A percentile compares a stretch with the other conserved stretches of the same genome.
Evolutionary conservation across 2,797 vertebrate species (phyloP).

Genomic region (Acridotheres tristis): DNA sequence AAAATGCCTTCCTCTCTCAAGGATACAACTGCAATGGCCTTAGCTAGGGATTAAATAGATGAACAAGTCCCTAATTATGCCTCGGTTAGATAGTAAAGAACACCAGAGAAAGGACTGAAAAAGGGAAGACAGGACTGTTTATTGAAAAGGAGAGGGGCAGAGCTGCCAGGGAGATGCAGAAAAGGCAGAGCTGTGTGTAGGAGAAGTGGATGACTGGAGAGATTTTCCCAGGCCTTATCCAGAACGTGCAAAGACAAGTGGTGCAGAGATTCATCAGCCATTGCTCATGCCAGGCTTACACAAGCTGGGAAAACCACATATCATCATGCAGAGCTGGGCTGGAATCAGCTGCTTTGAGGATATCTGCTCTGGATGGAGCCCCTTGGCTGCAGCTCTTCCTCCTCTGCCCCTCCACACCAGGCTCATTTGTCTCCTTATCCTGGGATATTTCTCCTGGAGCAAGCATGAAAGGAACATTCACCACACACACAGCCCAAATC

Average conservation of each 20-base stretch:
- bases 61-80: not conserved
- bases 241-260: not conserved
- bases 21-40: not conserved
- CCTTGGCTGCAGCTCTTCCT: not conserved
- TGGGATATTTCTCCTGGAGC: not conserved
- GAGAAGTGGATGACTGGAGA: not conserved
- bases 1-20: not conserved
- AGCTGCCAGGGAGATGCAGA: not conserved
- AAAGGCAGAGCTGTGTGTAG: not conserved
- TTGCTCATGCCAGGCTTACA: not conserved
- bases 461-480: not conserved
- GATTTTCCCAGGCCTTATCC: not conserved
- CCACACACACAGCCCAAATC: rapidly evolving
- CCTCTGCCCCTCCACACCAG: not conserved
- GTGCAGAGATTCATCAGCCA: not conserved
- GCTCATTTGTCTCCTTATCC: not conserved
- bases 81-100: not conserved
- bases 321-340: not conserved
- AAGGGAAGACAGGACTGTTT: not conserved
- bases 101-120: not conserved
- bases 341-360: not conserved
- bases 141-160: not conserved
- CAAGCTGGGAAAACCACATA: not conserved
- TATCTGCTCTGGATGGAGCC: not conserved
- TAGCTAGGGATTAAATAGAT: not conserved